Conservation (phyloP, 2,113 vertebrate genomes). For the Plecotus auritus region DNA sequence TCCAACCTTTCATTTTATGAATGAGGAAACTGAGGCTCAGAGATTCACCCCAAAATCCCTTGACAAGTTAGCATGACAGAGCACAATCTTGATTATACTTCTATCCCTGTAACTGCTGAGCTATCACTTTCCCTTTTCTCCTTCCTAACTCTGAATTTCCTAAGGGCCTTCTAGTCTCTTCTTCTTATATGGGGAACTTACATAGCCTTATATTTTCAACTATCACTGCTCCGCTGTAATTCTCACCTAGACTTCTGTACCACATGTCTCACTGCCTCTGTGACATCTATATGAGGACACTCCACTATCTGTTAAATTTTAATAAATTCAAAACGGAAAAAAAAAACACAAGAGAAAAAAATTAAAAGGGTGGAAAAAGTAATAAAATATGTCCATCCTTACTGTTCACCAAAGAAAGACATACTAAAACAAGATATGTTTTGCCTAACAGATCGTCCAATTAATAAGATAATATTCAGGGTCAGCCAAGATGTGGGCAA, state of each 20-base stretch:
- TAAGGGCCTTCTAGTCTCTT: not conserved
- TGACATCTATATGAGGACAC: not conserved
- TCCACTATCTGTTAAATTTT: not conserved
- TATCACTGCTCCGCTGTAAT: not conserved
- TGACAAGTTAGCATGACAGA: not conserved
- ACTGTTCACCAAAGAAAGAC: not conserved
- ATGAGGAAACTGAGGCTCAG: not conserved
- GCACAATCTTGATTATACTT: not conserved
- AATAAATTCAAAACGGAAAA: not conserved
- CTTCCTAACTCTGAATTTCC: not conserved
- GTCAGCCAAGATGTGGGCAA: not conserved
- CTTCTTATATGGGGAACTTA: not conserved
- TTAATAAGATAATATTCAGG: not conserved
- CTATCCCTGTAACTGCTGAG: not conserved
- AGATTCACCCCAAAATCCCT: not conserved
- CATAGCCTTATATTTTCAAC: not conserved
- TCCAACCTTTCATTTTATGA: slow-evolving; percentile 18
- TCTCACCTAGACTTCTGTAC: not conserved
- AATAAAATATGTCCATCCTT: not conserved
- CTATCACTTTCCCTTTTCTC: not conserved
- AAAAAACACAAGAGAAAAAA: not conserved
- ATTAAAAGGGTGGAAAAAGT: not conserved
- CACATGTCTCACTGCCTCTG: not conserved
- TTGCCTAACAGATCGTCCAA: not conserved
- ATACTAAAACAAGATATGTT: not conserved